These are phyloP conservation scores for Dascillus cervinus DNA, from an alignment of 2,888 invertebrate genomes.

Conservation along the genomic window DNA sequence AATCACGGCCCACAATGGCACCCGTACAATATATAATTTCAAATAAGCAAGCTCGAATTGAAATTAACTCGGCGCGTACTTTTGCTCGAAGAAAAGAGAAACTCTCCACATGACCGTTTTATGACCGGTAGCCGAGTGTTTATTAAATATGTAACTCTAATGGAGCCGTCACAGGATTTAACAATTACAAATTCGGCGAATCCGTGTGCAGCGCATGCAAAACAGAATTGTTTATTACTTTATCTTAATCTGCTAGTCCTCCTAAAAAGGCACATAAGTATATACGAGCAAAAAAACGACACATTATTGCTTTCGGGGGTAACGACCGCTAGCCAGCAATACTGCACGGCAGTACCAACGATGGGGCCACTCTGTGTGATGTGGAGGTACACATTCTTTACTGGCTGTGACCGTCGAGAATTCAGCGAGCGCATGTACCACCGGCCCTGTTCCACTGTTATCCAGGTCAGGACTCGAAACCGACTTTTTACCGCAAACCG, in stretches of 20 bases:
- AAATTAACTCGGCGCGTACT: no score
- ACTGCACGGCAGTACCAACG: conserved; percentile 19
- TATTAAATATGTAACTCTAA: no score
- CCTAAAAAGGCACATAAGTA: no score
- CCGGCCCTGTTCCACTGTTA: conserved; percentile 13
- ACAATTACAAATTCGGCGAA: no score
- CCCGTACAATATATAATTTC: no score
- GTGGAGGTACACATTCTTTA: conserved; percentile 22
- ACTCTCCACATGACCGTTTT: no score
- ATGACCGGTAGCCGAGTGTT: no score
- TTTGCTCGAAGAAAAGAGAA: no score
- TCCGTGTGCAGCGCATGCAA: no score
- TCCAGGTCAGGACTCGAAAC: conserved; percentile 18
- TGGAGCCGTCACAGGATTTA: no score
- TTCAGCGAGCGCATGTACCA: conserved; percentile 18
- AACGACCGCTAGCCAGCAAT: conserved; percentile 23
- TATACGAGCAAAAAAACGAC: conserved; percentile 6
- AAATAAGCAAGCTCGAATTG: no score
- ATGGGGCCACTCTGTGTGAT: conserved; percentile 19
- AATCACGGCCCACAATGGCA: no score
- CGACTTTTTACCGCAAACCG: conserved; percentile 4
- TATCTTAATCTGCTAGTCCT: conserved; percentile 6
- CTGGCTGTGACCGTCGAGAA: conserved; percentile 23
- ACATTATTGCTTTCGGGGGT: conserved; percentile 15
- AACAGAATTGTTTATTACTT: conserved; percentile 7